Base-by-base conservation (phyloP, 2,888 invertebrate genomes). In the Caenorhabditis sp. region DNA sequence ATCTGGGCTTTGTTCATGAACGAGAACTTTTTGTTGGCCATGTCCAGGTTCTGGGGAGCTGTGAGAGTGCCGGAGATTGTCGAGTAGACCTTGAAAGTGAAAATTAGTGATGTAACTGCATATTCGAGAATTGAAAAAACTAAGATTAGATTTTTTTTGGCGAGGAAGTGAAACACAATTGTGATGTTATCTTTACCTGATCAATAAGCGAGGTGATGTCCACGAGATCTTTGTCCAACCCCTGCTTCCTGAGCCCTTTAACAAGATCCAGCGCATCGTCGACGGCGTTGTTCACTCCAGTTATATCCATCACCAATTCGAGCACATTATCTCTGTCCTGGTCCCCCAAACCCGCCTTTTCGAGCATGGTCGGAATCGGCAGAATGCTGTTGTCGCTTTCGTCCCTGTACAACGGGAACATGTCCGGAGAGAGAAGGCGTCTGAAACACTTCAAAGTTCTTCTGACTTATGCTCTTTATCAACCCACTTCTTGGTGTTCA, bases 261-360 rank as follows among this genome's bases (percentile, higher is more conserved):
- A 85, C 73, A 11, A 83, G 56, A 30, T 75, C 58, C 52, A 83
- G 61, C 0, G 85, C 83, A 35, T 83, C 85, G 30, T 85, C 82
- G 11, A 86, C 85, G 13, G 83, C 81, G 20, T 76, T 65, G 45
- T 82, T 79, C 1, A 81, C 80, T 20, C 83, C 83, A 20, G 83
- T 80, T 7, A 80, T 78, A 55, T 85, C 84, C 83, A 85, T 83
- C n/a, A 85, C 72, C 20, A 85, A 53, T 41, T 85, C 84, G 41
- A 85, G 46, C 8, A 85, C 59, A 45, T 70, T 62, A 13, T 79
- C 74, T 11, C 79, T 48, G 45, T 85, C 85, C 9, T 65, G 50
- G 1, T 61, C 30, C 13, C 48, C 45, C 27, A 85, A 30, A 22
- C 84, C 84, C n/a, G 78, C 53, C 17, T 72, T 78, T 35, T 85